Evolutionary conservation across 2,797 vertebrate genomes (phyloP).

Genomic region (Sebastes nivosus): DNA sequence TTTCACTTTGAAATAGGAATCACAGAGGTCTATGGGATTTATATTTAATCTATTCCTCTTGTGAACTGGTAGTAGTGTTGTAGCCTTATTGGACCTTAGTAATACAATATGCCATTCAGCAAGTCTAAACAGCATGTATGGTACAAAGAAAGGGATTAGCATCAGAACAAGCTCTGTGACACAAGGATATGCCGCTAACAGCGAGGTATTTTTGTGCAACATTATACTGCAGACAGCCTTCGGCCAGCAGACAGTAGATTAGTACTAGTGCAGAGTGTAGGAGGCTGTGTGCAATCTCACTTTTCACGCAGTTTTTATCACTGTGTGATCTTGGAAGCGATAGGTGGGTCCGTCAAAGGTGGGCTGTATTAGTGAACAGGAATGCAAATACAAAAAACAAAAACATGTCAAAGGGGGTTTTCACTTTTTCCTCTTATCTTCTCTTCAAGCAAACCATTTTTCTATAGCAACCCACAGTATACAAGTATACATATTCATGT

Average conservation of each 20-base stretch:
- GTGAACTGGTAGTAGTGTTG: neutral
- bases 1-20: neutral
- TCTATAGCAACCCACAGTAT: neutral
- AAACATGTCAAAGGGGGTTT: neutral
- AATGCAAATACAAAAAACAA: neutral
- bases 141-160: neutral
- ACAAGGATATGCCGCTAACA: neutral
- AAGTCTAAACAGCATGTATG: neutral
- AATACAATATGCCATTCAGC: neutral
- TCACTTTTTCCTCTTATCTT: neutral
- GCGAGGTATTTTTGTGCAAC: constrained; percentile 7
- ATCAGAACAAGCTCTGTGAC: neutral
- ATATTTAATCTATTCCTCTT: neutral
- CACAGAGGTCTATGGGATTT: neutral
- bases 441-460: neutral
- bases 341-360: constrained; percentile 10
- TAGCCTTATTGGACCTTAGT: neutral
- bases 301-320: constrained; percentile 2
- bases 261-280: neutral
- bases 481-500: neutral
- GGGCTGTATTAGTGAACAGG: neutral
- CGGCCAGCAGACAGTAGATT: constrained; percentile 19
- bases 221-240: constrained; percentile 23
- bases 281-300: neutral
- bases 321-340: neutral